Conservation (phyloP, 2,797 vertebrate species). For the Rhadinocentrus ornatus region DNA sequence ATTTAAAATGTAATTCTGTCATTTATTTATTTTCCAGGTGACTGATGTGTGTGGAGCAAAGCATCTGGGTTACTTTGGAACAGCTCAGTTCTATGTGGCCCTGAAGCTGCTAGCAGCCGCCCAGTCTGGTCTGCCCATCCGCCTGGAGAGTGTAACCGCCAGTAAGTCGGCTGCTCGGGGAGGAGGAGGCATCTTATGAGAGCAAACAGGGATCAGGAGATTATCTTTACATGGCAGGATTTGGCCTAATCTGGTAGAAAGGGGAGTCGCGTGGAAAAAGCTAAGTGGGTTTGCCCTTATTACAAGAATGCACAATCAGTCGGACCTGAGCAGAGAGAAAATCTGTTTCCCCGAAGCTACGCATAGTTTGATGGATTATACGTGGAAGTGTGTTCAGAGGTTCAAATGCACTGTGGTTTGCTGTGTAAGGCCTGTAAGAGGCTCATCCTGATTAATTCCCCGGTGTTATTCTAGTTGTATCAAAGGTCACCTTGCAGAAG, state of each 20-base stretch:
- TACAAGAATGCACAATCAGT: conserved; percentile 46
- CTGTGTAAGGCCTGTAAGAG: conserved; percentile 15
- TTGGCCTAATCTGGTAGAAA: conserved; percentile 74
- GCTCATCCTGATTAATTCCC: conserved; percentile 26
- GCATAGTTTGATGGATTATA: conserved; percentile 31
- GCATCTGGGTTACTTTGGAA: conserved; percentile 91
- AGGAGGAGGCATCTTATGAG: conserved; percentile 58
- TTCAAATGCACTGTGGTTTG: conserved; percentile 5
- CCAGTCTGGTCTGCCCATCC: conserved; percentile 89
- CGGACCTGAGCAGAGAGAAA: conserved; percentile 29
- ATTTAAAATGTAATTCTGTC: background rate
- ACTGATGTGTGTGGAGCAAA: conserved; percentile 94
- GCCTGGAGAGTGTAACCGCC: conserved; percentile 88
- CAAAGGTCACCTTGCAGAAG: conserved; percentile 19
- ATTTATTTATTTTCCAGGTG: conserved; percentile 79
- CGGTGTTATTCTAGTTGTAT: conserved; percentile 8
- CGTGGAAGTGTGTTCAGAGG: conserved; percentile 9
- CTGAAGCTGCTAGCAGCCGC: conserved; percentile 93
- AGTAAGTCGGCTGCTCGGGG: conserved; percentile 83
- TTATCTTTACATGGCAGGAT: conserved; percentile 74
- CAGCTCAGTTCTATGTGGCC: conserved; percentile 91
- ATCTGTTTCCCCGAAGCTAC: conserved; percentile 20
- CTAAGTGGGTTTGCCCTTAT: conserved; percentile 68
- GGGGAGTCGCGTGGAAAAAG: conserved; percentile 61
- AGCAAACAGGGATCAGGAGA: conserved; percentile 73